Base-by-base conservation (phyloP, 2,888 invertebrate species). In the Leptogaster cylindrica region DNA sequence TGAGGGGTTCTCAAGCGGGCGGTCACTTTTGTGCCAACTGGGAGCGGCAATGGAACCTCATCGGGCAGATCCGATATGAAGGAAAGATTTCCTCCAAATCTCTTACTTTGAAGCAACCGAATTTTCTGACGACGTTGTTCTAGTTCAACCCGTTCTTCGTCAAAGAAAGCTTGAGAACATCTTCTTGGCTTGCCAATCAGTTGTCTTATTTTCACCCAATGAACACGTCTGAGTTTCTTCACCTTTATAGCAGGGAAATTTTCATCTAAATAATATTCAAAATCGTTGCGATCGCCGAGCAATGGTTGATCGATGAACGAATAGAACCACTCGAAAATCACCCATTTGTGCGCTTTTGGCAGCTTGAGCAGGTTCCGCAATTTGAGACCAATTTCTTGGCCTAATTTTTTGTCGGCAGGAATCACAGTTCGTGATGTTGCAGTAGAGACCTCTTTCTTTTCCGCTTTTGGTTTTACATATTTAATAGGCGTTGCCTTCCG, bases 251-350 rank as follows among this genome's bases (percentile, higher is more conserved):
- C 91, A 0, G 99, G 97, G 82, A 97, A 97, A 5, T 93, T 90
- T 81, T 98, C 97, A 77, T 89, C 89, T 36, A 99, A 83, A 77
- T 97, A 97, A 71, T 93, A 90, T 81, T 90, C 91, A 78, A 98
- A 98, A 82, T 99, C 98, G 82, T 97, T 97, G 77, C 96, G 96
- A 33, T 94, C 95, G 73, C 92, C 89, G 82, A 99, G 98, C 33
- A 99, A 83, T 31, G 94, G 91, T 77, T 91, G 91, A 78, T 99
- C 99, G 74, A 99, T 91, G 76, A 97, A 97, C 73, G 98, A 97
- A 81, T 99, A 99, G 82, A 99, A 99, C 90, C 97, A 99, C 81
- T 99, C 99, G 81, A 95, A 98, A 80, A 96, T 97, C 6, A 98
- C 97, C 96, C 97, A 98, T 82, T 95, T 96, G 79, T 98, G 97